Evolutionary conservation across 2,888 invertebrate species (phyloP).

Genomic region (Augiades crinisus): DNA sequence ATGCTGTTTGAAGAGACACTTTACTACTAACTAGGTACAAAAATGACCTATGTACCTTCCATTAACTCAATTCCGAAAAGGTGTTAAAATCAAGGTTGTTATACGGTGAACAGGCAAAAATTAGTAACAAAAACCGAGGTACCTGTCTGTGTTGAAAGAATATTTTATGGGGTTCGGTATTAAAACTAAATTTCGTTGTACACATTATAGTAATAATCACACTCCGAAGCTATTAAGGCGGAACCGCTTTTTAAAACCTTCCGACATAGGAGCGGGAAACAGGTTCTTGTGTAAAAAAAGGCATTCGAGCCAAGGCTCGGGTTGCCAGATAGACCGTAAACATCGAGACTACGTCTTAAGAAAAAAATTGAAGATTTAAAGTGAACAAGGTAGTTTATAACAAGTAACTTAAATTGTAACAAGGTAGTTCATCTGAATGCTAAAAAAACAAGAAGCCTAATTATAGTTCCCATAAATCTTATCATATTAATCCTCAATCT

Average conservation of each 20-base stretch:
- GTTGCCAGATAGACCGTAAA: conserved; percentile 14
- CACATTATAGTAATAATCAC: conserved; percentile 67
- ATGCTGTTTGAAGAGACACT: too few relatives aligned
- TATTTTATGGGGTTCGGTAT: conserved; percentile 37
- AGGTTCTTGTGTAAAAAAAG: conserved; percentile 67
- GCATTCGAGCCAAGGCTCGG: conserved; percentile 47
- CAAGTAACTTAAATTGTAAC: too few relatives aligned
- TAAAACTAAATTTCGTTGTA: conserved; percentile 50
- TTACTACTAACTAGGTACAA: too few relatives aligned
- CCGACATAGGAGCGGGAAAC: conserved; percentile 61
- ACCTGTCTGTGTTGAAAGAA: conserved; percentile 12
- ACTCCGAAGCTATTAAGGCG: conserved; percentile 68
- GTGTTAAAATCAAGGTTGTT: not conserved
- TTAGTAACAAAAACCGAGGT: not conserved
- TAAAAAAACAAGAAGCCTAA: not conserved
- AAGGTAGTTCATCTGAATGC: conserved; percentile 11
- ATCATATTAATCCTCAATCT: not conserved
- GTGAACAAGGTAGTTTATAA: too few relatives aligned
- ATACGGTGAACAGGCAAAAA: not conserved
- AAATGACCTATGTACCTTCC: too few relatives aligned
- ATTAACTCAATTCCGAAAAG: too few relatives aligned
- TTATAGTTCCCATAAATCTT: conserved; percentile 1
- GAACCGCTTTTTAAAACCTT: conserved; percentile 64
- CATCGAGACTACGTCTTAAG: conserved; percentile 4
- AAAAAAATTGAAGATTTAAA: too few relatives aligned